Percentiles rank a stretch among this genome's conserved stretches.
Evolutionary conservation across 2,888 invertebrate species (phyloP).

Genomic region (Allophyes oxyacanthae): DNA sequence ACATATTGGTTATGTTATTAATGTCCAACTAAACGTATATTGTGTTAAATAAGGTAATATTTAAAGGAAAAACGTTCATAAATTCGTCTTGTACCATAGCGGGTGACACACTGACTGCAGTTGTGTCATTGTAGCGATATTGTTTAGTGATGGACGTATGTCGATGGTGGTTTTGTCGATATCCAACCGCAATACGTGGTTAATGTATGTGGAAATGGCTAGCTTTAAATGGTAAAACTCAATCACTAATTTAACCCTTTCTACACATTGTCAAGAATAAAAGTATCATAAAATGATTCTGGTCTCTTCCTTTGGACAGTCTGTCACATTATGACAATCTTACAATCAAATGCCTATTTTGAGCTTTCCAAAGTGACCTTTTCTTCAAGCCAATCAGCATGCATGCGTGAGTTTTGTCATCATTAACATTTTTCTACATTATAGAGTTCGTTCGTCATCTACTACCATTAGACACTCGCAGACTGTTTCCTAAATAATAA

Average conservation of each 20-base stretch:
- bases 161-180: constrained; percentile 43
- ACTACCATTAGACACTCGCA: not conserved
- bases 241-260: no score
- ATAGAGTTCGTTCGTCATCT: not conserved
- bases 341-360: no score
- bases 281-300: no score
- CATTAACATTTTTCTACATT: no score
- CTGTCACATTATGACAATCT: no score
- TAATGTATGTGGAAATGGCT: constrained; percentile 18
- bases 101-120: constrained; percentile 60
- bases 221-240: no score
- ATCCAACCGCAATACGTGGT: constrained; percentile 24
- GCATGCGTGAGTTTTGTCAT: no score
- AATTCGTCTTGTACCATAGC: constrained; percentile 53
- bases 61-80: constrained; percentile 51
- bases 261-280: not conserved
- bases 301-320: no score
- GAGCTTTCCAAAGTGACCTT: no score
- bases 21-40: constrained; percentile 24
- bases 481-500: not conserved
- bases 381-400: no score
- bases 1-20: constrained; percentile 38
- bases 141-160: constrained; percentile 48
- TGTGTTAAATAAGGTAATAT: constrained; percentile 39
- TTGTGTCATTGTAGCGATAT: constrained; percentile 55